Base-by-base conservation (phyloP, 2,888 invertebrate species). In the Helleia helle region DNA sequence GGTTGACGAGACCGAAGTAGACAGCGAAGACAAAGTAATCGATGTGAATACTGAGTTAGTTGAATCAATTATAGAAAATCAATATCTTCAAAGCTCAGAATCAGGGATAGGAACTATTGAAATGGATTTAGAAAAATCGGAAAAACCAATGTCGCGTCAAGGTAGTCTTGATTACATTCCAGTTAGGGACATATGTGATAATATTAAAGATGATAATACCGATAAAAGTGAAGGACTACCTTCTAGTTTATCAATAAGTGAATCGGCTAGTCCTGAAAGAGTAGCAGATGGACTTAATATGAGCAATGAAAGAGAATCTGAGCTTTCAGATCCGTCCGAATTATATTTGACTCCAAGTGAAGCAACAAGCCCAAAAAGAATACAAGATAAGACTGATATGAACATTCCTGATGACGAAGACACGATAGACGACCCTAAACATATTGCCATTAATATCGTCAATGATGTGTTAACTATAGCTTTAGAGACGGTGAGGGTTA, bases 301-400 rank as follows among this genome's bases (percentile, higher is more conserved):
- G 7, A 55, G 58, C 13, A 56, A 80, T 12, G 86, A 90, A 56
- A 83, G 87, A 49, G 90, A 90, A 66, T 81, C 88, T 26, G 86
- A 88, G 46, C 86, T 90, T 37, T 91, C 90, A 50, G 91, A 91
- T 64, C 86, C 88, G 47, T 90, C 90, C 36, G 91, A 91, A 58
- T 79, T 89, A 43, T 91, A 91, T 58, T 69, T 90, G 47, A 91
- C 91, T 36, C 90, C 91, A 13, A 90, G 89, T 27, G 91, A 90
- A 64, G 79, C 87, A 26, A 85, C 86, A 52, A 85, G 86, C 52
- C 86, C 85, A 49, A 76, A 72, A 56, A 79, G 71, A 68, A 59
- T 57, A 47, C 64, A 66, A 63, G 81, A 81, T 55, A 81, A 81
- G 69, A 71, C 72, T 65, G 84, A 80, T 41, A 50, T 47, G 24